Base-by-base conservation (phyloP, 2,888 invertebrate genomes). In the Drosophila recens region DNA sequence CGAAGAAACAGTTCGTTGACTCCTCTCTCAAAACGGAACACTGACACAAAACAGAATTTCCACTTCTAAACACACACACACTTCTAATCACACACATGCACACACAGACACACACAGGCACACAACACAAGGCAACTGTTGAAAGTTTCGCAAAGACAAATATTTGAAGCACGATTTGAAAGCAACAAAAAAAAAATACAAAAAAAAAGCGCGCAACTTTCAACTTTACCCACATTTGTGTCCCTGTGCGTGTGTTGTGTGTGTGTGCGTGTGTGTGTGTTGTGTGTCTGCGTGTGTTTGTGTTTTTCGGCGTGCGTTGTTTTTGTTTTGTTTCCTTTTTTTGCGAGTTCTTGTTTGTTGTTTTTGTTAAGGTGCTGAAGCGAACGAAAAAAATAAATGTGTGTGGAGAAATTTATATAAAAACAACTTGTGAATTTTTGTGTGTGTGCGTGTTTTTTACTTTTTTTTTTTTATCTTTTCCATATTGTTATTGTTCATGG, bases 1-100 rank as follows among this genome's bases (percentile, higher is more conserved):
- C 51, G 23, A 70, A 62, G 59, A 61, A 71, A 56, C 75, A 80
- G 83, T 84, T 75, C 67, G 87, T 84, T 78, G 70, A 72, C 75
- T 36, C 30, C 27, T 15, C 40, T 27, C 27, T 6, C 9, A 34
- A 34, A 10, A 23, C 27, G 27, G 3, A n/a, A 45, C 23, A 20
- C 1, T 23, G 15, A 20, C 42, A 20, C 10, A 9, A 10, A 42
- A 13, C 27, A 8, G 1, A 34, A 36, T 36, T 43, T 34, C 48
- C 17, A 13, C 30, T 30, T 30, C 30, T 30, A 30, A 30, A 5
- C 6, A 15, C 30, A 27, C 17, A 33, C 30, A 20, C 43, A 8
- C 27, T 27, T 27, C 27, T 27, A 27, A 27, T 27, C 6, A 15
- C 30, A 27, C 17, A 17, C 40, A 33, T 49, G 30, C 23, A 8